These are phyloP conservation scores for Sisyra terminalis DNA, from an alignment of 2,888 invertebrate species.

Conservation along the genomic window DNA sequence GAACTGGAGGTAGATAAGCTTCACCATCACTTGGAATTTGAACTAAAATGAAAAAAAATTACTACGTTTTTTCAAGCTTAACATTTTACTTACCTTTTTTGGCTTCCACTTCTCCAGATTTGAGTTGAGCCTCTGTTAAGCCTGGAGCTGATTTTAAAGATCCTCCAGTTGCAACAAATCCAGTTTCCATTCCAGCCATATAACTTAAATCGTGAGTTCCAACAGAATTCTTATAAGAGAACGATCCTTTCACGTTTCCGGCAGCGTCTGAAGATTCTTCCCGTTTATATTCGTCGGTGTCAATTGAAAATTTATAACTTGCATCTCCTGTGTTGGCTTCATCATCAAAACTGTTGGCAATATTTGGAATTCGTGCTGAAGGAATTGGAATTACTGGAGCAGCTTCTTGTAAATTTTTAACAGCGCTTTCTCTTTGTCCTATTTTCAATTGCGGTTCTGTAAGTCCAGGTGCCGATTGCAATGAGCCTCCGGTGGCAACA, in stretches of 20 bases:
- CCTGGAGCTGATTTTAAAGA: conserved; percentile 18
- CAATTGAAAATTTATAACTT: conserved; percentile 19
- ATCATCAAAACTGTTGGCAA: conserved; percentile 7
- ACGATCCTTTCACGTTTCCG: conserved; percentile 18
- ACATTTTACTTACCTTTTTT: too few species aligned
- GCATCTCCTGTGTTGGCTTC: conserved; percentile 14
- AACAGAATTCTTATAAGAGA: conserved; percentile 15
- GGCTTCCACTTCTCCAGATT: conserved; percentile 3
- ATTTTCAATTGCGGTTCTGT: conserved; percentile 6
- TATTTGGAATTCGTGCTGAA: not conserved
- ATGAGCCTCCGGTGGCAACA: conserved; percentile 23
- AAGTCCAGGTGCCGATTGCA: conserved; percentile 17
- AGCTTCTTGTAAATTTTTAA: not conserved
- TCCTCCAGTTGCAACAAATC: conserved; percentile 20
- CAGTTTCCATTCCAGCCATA: conserved; percentile 14
- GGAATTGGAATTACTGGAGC: not conserved
- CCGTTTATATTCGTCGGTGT: conserved; percentile 17
- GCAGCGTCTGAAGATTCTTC: conserved; percentile 17
- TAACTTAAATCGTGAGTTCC: conserved; percentile 16
- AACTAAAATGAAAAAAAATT: too few species aligned
- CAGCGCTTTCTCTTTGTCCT: too few species aligned
- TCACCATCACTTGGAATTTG: too few species aligned
- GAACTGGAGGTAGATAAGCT: too few species aligned
- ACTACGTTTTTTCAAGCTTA: too few species aligned
- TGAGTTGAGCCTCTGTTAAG: conserved; percentile 10